Evolutionary conservation across 2,797 vertebrate species (phyloP).

Genomic region (Semaprochilodus insignis): DNA sequence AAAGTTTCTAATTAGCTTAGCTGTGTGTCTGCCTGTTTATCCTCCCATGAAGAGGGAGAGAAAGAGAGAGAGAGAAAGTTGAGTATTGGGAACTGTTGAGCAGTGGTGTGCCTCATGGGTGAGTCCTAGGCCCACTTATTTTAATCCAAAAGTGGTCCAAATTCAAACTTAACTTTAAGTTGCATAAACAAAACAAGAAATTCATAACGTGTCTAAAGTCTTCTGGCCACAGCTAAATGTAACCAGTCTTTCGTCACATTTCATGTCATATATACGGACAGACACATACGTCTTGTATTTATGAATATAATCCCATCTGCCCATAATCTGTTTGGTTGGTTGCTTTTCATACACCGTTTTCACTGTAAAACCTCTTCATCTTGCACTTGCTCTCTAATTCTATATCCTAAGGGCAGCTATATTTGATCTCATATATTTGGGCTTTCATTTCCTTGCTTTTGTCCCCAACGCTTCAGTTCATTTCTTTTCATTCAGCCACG

Average conservation of each 20-base stretch:
- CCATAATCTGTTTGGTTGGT: constrained; percentile 33
- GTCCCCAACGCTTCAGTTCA: neutral
- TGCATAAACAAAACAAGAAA: constrained; percentile 64
- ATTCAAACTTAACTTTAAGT: constrained; percentile 36
- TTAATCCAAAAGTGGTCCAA: constrained; percentile 39
- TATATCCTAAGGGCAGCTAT: constrained; percentile 11
- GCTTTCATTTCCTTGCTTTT: constrained; percentile 1
- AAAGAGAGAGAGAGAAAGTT: neutral
- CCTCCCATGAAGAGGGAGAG: neutral
- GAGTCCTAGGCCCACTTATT: constrained; percentile 12
- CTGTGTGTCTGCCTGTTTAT: neutral
- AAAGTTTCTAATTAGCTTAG: neutral
- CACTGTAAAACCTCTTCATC: neutral
- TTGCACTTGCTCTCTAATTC: constrained; percentile 2
- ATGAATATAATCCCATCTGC: constrained; percentile 8
- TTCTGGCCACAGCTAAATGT: constrained; percentile 56
- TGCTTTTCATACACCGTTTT: neutral
- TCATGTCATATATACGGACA: constrained; percentile 5
- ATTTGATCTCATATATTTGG: neutral
- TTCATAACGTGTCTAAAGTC: constrained; percentile 49
- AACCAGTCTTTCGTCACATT: constrained; percentile 19
- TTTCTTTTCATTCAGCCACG: neutral
- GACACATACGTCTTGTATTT: constrained; percentile 10
- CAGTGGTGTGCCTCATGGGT: constrained; percentile 13
- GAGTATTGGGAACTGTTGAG: neutral